These are phyloP conservation scores for Malurus leucopterus DNA, from an alignment of 2,797 vertebrate genomes.

Conservation along the genomic window DNA sequence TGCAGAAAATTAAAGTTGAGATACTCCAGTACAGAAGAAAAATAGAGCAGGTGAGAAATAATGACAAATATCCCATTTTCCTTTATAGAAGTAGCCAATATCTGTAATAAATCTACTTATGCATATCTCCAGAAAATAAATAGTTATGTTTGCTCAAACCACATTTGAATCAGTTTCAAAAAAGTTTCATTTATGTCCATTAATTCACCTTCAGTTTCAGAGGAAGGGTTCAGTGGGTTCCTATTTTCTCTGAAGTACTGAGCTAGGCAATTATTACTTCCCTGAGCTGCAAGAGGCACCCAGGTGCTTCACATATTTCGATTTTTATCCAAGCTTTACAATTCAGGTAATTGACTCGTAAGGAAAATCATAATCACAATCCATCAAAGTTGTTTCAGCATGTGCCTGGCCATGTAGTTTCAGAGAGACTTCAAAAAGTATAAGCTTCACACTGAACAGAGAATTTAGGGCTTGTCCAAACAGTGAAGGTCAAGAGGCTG, in stretches of 20 bases:
- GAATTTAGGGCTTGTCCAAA: background rate
- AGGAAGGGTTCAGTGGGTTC: background rate
- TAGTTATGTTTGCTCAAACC: background rate
- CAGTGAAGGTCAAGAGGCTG: background rate
- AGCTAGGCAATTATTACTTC: background rate
- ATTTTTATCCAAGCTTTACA: constrained; percentile 1
- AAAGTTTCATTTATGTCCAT: background rate
- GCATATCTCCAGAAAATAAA: constrained; percentile 1
- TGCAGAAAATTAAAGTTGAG: background rate
- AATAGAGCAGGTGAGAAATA: background rate
- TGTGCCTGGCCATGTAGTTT: background rate
- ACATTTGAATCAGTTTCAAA: background rate
- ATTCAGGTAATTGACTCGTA: background rate
- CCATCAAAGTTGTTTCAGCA: background rate
- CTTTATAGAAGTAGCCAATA: background rate
- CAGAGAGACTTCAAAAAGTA: background rate
- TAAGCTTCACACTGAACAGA: background rate
- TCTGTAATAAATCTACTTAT: background rate
- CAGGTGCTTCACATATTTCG: background rate
- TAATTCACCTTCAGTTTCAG: background rate
- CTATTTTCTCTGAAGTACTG: background rate
- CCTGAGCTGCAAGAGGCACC: background rate
- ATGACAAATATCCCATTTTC: background rate
- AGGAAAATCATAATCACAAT: background rate
- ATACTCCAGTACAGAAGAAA: background rate